A percentile compares a stretch with the other conserved stretches of the same genome.
phyloP scores from a whole-genome alignment of 2,888 invertebrate species.

The Polymixis flavicincta region DNA sequence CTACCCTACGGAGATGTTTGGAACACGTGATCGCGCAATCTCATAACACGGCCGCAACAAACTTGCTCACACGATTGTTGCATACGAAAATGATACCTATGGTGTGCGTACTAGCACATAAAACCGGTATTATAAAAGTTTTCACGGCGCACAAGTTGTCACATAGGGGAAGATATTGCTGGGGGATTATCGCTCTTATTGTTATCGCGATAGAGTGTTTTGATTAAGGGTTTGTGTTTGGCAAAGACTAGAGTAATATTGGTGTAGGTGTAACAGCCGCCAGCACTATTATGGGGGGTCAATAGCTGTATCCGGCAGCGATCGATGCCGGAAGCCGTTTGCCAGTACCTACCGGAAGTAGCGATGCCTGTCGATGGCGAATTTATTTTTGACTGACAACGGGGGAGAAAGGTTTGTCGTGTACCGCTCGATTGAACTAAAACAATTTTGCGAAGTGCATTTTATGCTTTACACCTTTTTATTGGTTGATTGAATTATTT shows the following conservation, averaged over 20 bases:
- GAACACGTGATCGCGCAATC: conserved; percentile 57
- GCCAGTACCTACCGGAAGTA: conserved; percentile 77
- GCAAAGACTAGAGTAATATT: conserved; percentile 72
- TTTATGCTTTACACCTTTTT: conserved; percentile 52
- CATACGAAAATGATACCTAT: conserved; percentile 64
- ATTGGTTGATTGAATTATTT: conserved; percentile 53
- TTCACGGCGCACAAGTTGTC: conserved; percentile 56
- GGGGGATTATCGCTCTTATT: conserved; percentile 65
- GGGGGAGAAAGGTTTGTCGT: conserved; percentile 60
- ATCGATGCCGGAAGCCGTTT: conserved; percentile 82
- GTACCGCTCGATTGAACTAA: conserved; percentile 55
- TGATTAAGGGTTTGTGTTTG: conserved; percentile 57
- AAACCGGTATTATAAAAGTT: conserved; percentile 69
- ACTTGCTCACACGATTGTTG: conserved; percentile 56
- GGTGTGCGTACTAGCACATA: conserved; percentile 58
- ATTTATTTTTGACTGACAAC: conserved; percentile 74
- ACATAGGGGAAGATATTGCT: conserved; percentile 43
- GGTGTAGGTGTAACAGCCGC: conserved; percentile 71
- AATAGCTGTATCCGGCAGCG: conserved; percentile 80
- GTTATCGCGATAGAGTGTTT: conserved; percentile 54
- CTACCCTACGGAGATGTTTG: conserved; percentile 55
- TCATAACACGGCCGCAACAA: conserved; percentile 59
- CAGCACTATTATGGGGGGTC: conserved; percentile 80
- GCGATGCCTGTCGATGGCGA: conserved; percentile 68
- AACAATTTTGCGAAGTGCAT: conserved; percentile 65